Conservation (phyloP, 2,113 vertebrate species). For the Toxotes chatareus region DNA sequence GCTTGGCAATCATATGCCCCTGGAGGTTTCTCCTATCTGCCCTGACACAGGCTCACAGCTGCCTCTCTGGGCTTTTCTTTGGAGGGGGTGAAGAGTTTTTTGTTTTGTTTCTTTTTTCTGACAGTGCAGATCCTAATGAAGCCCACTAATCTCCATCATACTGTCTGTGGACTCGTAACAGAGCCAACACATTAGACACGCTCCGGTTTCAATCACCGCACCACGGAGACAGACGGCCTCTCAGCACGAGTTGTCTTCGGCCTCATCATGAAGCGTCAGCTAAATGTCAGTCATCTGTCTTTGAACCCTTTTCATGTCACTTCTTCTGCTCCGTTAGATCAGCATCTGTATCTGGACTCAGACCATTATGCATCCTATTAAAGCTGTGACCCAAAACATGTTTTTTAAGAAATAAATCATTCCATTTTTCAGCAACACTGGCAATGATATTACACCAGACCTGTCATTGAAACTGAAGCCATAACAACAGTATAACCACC, state of each 20-base stretch:
- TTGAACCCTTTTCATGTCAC: background rate
- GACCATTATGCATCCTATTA: background rate
- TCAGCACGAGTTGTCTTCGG: conserved; percentile 35
- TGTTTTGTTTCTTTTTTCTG: background rate
- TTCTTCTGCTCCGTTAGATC: background rate
- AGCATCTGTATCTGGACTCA: background rate
- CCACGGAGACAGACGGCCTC: conserved; percentile 46
- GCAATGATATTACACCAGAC: background rate
- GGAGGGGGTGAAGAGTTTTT: background rate
- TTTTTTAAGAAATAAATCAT: background rate
- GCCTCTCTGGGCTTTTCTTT: conserved; percentile 40
- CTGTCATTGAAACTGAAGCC: background rate
- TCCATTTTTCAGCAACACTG: background rate
- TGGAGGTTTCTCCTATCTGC: conserved; percentile 36
- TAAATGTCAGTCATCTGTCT: conserved; percentile 8
- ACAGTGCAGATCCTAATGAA: conserved; percentile 48
- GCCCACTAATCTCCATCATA: conserved; percentile 59
- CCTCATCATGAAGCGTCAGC: conserved; percentile 1
- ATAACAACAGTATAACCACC: background rate
- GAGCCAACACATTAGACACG: conserved; percentile 62
- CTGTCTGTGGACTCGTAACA: conserved; percentile 56
- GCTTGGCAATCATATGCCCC: conserved; percentile 28
- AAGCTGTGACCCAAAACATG: background rate
- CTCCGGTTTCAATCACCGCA: conserved; percentile 36
- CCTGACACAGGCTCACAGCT: conserved; percentile 58